Percentiles rank a stretch among this genome's conserved stretches.
Conservation (phyloP, 2,888 invertebrate species). For the Amphipoea lucens region DNA sequence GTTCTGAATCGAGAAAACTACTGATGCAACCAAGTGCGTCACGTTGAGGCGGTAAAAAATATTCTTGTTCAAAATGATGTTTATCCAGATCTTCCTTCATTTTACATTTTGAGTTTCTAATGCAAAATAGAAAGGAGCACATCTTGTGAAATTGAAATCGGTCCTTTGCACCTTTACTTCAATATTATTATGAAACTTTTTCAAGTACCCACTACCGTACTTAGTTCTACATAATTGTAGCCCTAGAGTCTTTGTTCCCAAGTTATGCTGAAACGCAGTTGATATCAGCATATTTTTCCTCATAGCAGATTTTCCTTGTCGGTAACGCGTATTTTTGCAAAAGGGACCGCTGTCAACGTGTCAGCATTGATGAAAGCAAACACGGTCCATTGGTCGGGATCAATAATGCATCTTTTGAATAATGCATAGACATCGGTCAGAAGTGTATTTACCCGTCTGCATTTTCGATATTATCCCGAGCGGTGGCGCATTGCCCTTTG, state of each 20-base stretch:
- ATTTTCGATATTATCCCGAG: slow-evolving; percentile 70
- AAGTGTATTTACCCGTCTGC: slow-evolving; percentile 86
- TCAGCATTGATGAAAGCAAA: slow-evolving; percentile 62
- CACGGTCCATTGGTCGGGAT: slow-evolving; percentile 65
- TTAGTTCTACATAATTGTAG: slow-evolving; percentile 3
- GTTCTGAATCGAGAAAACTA: slow-evolving; percentile 14
- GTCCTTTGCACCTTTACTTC: neutral
- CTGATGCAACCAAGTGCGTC: slow-evolving; percentile 9
- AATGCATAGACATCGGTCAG: slow-evolving; percentile 74
- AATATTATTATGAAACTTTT: neutral
- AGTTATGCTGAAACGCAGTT: slow-evolving; percentile 10
- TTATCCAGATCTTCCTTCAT: neutral
- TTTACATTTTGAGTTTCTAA: slow-evolving; percentile 1
- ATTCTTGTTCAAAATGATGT: slow-evolving; percentile 1
- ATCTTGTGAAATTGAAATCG: neutral
- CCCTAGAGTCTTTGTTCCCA: neutral
- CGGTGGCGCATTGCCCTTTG: slow-evolving; percentile 79
- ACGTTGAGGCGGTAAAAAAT: neutral
- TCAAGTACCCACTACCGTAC: neutral
- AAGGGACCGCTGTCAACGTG: slow-evolving; percentile 62
- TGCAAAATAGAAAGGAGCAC: neutral
- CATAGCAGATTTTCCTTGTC: slow-evolving; percentile 54
- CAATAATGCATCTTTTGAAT: slow-evolving; percentile 84
- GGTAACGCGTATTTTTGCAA: slow-evolving; percentile 58
- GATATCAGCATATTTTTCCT: slow-evolving; percentile 48